Evolutionary conservation across 2,113 vertebrate species (phyloP).

Genomic region (Guaruba guarouba): DNA sequence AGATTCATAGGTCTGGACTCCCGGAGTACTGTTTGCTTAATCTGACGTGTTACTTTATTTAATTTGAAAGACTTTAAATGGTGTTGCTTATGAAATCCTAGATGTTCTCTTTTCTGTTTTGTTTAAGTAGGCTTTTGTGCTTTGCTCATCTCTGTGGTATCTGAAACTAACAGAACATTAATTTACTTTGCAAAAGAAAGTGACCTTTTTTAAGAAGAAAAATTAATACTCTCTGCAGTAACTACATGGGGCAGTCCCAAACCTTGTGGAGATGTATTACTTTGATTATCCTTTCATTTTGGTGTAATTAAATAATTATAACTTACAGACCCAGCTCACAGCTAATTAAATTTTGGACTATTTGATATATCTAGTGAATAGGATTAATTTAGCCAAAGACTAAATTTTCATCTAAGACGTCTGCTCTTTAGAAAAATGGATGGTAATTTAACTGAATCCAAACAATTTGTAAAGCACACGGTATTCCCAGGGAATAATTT

Average conservation of each 20-base stretch:
- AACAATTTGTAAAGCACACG: conserved; percentile 33
- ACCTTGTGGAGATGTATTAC: conserved; percentile 54
- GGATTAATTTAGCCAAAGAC: conserved; percentile 61
- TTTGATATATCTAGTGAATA: conserved; percentile 45
- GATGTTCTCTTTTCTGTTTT: neutral
- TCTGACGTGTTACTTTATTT: neutral
- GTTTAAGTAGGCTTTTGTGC: neutral
- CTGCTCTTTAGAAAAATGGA: conserved; percentile 47
- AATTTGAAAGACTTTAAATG: neutral
- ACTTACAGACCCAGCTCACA: conserved; percentile 58
- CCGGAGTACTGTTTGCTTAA: neutral
- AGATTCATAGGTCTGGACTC: neutral
- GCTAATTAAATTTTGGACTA: conserved; percentile 69
- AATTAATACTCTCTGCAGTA: conserved; percentile 11
- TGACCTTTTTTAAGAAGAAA: neutral
- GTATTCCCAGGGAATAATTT: conserved; percentile 40
- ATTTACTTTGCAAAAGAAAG: conserved; percentile 10
- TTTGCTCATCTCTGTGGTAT: neutral
- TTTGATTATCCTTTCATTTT: conserved; percentile 69
- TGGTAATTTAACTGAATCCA: conserved; percentile 54
- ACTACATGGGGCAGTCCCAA: conserved; percentile 22
- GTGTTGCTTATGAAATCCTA: neutral
- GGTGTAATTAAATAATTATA: conserved; percentile 74
- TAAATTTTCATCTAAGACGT: conserved; percentile 53
- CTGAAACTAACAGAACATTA: neutral